These are phyloP conservation scores for Apaloderma vittatum DNA, from an alignment of 2,113 vertebrate genomes.

Conservation along the genomic window DNA sequence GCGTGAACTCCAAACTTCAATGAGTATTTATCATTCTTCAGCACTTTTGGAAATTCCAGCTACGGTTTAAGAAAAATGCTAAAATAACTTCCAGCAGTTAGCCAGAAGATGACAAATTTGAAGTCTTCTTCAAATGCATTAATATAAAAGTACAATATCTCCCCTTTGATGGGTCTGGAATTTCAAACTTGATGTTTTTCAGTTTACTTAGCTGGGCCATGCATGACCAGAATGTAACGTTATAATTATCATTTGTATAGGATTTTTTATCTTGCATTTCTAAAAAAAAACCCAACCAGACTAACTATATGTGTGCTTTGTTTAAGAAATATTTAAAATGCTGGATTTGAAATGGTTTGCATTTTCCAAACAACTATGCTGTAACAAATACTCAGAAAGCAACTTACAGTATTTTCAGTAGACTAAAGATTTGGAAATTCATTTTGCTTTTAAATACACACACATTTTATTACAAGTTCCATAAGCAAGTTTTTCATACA, in stretches of 20 bases:
- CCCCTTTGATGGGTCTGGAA: background rate
- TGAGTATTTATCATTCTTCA: background rate
- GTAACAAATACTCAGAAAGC: background rate
- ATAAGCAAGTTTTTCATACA: background rate
- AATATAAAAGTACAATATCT: background rate
- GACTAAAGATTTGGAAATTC: background rate
- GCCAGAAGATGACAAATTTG: background rate
- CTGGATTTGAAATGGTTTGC: background rate
- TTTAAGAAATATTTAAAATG: background rate
- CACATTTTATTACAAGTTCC: background rate
- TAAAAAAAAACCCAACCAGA: background rate
- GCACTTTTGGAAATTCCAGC: background rate
- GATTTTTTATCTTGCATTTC: background rate
- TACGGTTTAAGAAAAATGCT: background rate
- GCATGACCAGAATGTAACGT: background rate
- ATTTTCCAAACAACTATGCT: background rate
- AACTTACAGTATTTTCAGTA: background rate
- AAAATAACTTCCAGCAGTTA: background rate
- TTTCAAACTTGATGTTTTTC: background rate
- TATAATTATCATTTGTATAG: background rate
- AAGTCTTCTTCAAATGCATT: background rate
- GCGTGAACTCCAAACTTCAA: background rate
- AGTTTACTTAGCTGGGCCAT: background rate
- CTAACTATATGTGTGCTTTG: background rate
- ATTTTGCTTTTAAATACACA: background rate